A percentile compares a stretch with the other conserved stretches of the same genome.
Conservation (phyloP, 1,140 invertebrate species). For the Drosophila saltans region DNA sequence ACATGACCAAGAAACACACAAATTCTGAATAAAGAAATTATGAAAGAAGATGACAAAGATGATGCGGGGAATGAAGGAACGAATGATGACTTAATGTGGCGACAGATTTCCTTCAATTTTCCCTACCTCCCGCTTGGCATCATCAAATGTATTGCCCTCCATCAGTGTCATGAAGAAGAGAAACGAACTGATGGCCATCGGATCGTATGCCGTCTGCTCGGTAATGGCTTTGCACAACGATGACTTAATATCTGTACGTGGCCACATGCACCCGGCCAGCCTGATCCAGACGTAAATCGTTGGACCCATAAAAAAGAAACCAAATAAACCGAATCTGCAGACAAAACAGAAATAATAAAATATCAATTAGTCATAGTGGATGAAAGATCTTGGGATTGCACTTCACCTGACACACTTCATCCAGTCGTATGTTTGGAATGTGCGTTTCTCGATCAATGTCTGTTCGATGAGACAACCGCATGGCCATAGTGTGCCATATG, state of each 20-base stretch:
- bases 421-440: slow-evolving; percentile 84
- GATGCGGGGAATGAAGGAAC: slow-evolving; percentile 1
- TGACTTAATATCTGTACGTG: slow-evolving; percentile 85
- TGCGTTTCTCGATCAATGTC: slow-evolving; percentile 84
- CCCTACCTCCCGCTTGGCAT: slow-evolving; percentile 85
- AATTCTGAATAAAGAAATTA: slow-evolving; percentile 33
- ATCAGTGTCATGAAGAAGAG: slow-evolving; percentile 87
- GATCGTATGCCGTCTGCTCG: slow-evolving; percentile 87
- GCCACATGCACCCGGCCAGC: slow-evolving; percentile 85
- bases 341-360: not conserved
- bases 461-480: slow-evolving; percentile 84
- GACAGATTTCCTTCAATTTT: slow-evolving; percentile 4
- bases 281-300: slow-evolving; percentile 87
- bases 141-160: slow-evolving; percentile 85
- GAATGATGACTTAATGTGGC: slow-evolving; percentile 12
- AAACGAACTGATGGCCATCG: slow-evolving; percentile 87
- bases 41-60: slow-evolving; percentile 29
- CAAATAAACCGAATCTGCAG: slow-evolving; percentile 86
- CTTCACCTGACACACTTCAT: slow-evolving; percentile 83
- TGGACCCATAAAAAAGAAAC: slow-evolving; percentile 87
- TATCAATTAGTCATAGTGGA: slow-evolving; percentile 18
- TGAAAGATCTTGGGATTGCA: not conserved
- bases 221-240: slow-evolving; percentile 87
- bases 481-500: slow-evolving; percentile 87
- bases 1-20: slow-evolving; percentile 47